phyloP scores from a whole-genome alignment of 1,140 invertebrate species.

The Rhopalosiphum padi region DNA sequence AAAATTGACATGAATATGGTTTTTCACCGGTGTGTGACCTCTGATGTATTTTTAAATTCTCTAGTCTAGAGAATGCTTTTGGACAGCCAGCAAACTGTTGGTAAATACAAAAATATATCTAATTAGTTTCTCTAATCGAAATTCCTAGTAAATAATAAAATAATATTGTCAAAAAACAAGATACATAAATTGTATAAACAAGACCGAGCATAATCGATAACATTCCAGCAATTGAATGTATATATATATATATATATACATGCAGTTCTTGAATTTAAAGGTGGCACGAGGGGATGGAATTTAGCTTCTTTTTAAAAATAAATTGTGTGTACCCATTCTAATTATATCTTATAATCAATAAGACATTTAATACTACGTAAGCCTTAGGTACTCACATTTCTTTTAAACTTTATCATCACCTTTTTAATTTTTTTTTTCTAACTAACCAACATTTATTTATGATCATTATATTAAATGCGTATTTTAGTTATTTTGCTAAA shows the following conservation, averaged over 20 bases:
- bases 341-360: no score
- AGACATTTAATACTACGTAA: no score
- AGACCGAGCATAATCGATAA: neutral
- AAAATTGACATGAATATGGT: conserved; percentile 85
- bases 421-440: no score
- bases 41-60: conserved; percentile 96
- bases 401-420: no score
- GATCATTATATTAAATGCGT: neutral
- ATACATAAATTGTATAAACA: neutral
- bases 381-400: no score
- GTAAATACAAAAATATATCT: neutral
- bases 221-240: neutral
- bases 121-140: neutral
- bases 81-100: conserved; percentile 85
- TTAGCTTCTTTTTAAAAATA: no score
- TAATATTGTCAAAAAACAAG: neutral
- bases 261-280: no score
- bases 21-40: conserved; percentile 91
- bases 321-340: no score
- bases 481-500: neutral
- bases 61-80: conserved; percentile 92
- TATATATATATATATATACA: neutral
- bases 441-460: no score
- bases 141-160: neutral
- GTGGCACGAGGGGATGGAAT: no score